Base-by-base conservation (phyloP, 2,888 invertebrate species). In the Xylocampa areola region DNA sequence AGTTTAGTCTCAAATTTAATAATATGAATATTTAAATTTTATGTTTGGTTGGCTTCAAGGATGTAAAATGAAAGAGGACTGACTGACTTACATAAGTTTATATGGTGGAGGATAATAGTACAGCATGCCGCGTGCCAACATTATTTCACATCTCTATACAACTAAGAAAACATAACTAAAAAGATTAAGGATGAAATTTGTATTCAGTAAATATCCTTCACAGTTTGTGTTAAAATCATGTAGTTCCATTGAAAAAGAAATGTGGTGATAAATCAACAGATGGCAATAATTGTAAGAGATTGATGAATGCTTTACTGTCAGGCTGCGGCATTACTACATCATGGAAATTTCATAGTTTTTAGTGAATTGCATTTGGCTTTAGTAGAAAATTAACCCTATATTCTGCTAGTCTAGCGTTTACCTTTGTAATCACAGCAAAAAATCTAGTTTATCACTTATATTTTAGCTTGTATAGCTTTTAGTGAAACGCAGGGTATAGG, bases 1-100 rank as follows among this genome's bases (percentile, higher is more conserved):
- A 88, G 87, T 84, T 86, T 88, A 91, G 92, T 92, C 91, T 91
- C 92, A 89, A 90, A 92, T 89, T 80, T 88, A 87, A 87, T 86
- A 84, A 85, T 80, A 61, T 77, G 80, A 76, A 81, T 84, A 80
- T 82, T 84, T 78, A 80, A 81, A 79, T 80, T 82, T 84, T 85
- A 77, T 76, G 73, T 85, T 84, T 80, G 73, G 83, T 80, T 76
- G 77, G 84, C 84, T 88, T 85, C 76, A 79, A 83, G 74, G 72
- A 73, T 76, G 75, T 81, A 76, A 72, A 82, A 77, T 80, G 79
- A 82, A 83, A 80, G 84, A 85, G 82, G 84, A 85, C 85, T 86
- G 90, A 91, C 89, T 91, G 90, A 90, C 79, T 89, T 86, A 79
- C 73, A 81, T 91, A 89, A 86, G 88, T 79, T 80, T 85, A 84